Evolutionary conservation across 2,888 invertebrate genomes (phyloP), one percentile per base, ranked within the genome.

Genomic region (Diadegma fenestrale): DNA sequence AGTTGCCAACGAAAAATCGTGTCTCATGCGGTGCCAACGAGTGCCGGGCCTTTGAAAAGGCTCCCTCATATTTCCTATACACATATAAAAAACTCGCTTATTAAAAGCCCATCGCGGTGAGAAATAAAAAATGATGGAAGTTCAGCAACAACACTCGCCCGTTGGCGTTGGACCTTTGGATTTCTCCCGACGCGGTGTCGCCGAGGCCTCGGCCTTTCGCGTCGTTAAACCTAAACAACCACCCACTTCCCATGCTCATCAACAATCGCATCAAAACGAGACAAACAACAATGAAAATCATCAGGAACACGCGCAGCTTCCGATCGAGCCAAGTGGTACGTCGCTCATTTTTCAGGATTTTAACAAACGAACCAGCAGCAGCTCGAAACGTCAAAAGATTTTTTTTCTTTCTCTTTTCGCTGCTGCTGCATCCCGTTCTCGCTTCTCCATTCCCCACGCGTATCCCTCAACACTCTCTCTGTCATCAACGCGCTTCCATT

Each of bases 141-240:
- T 91, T 89, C 93, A 93, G 93, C 94, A 94, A 80, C 92, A 93
- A 88, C 93, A 93, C 89, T 93, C 94, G 88, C 93, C 94, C 85
- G 93, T 92, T 80, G 94, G 93, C 89, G 94, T 94, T 85, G 94
- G 94, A 87, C 94, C 94, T 26, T 81, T 94, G 84, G 94, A 94
- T 89, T 94, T 94, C 86, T 94, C 94, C 69, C 91, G 94, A 80
- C 90, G 94, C 81, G 93, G 94, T 48, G 93, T 93, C 82, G 93
- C 94, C 86, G 94, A 93, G 84, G 92, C 94, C 3, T 94, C 94
- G 80, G 94, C 94, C 2, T 94, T 94, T 87, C 92, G 94, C 22
- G 92, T 94, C 79, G 94, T 94, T 80, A 94, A 94, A 80, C 94
- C 94, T 0, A 94, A 94, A 85, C 93, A 94, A 86, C 72, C 91